Evolutionary conservation across 2,888 invertebrate genomes (phyloP), one percentile per base, ranked within the genome.

Genomic region (Reticulitermes lucifugus): DNA sequence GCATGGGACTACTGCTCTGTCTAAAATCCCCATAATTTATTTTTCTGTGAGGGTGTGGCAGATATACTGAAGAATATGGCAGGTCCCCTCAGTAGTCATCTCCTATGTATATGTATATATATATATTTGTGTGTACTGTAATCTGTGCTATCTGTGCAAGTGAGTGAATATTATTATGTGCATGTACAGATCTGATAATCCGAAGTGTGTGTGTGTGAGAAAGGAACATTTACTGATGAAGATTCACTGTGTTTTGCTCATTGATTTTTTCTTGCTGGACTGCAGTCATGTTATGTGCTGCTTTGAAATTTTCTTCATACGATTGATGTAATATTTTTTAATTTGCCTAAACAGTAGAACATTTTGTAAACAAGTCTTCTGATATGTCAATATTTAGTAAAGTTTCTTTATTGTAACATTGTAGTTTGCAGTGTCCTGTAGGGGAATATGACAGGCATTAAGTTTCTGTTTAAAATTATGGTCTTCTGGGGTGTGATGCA

Each of bases 261-360:
- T 80, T 35, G 35, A 35, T 81, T 81, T 80, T 55, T 46, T 29
- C 73, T 73, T 79, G 46, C 29, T 60, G 70, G 80, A 84, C 84
- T 84, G 84, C 79, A 79, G 84, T 79, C n/a, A 79, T 80, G 25
- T 82, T 65, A 55, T 84, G 46, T 46, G 59, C 84, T 84, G 84
- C 84, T 84, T 84, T 81, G 77, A 79, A 51, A 60, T 75, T 22
- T 51, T 81, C 55, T 55, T 55, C 21, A 41, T 55, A 83, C 75
- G 75, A 77, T 77, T 83, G 75, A 77, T 85, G 81, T 85, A 84
- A 79, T 84, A 84, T 84, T 84, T 79, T 84, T 84, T 84, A 84
- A 80, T 84, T 84, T 82, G 85, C 85, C 85, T 81, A 73, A 85
- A 46, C 18, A 71, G 85, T 85, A 85, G 81, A 55, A 82, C 71